Percentiles rank a stretch among this genome's conserved stretches.
Conservation (phyloP, 2,797 vertebrate species). For the Glossophaga mutica region DNA sequence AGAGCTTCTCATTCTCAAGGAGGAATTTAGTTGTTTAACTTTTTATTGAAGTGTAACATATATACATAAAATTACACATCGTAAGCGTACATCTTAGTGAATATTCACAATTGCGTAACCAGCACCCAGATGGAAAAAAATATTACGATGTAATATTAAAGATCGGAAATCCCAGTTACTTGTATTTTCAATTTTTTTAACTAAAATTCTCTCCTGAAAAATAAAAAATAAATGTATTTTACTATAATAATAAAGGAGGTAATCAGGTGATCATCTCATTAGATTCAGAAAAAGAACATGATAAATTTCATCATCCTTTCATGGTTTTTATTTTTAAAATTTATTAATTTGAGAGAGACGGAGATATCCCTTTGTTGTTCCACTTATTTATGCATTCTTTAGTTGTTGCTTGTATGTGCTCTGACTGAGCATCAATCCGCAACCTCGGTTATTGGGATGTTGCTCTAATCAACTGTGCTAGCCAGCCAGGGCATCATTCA, state of each 20-base stretch:
- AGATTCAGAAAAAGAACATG: conserved; percentile 5
- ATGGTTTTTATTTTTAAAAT: background rate
- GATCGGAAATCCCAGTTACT: background rate
- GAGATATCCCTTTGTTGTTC: no score
- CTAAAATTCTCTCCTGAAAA: conserved; percentile 15
- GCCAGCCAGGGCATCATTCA: background rate
- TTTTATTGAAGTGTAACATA: background rate
- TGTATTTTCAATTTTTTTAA: conserved; percentile 21
- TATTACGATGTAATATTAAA: no score
- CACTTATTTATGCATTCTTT: no score
- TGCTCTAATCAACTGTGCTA: background rate
- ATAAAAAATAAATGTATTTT: background rate
- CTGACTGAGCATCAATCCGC: no score
- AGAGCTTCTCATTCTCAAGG: background rate
- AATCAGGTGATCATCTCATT: background rate
- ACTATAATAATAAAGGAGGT: background rate
- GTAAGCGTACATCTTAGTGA: background rate
- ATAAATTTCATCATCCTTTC: background rate
- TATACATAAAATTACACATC: background rate
- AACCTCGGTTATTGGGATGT: background rate
- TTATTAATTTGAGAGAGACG: no score
- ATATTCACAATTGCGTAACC: conserved; percentile 28
- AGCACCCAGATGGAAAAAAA: background rate
- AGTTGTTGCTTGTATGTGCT: no score
- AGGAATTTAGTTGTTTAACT: conserved; percentile 19